Evolutionary conservation across 2,797 vertebrate genomes (phyloP).

Genomic region (Lacerta viridis): DNA sequence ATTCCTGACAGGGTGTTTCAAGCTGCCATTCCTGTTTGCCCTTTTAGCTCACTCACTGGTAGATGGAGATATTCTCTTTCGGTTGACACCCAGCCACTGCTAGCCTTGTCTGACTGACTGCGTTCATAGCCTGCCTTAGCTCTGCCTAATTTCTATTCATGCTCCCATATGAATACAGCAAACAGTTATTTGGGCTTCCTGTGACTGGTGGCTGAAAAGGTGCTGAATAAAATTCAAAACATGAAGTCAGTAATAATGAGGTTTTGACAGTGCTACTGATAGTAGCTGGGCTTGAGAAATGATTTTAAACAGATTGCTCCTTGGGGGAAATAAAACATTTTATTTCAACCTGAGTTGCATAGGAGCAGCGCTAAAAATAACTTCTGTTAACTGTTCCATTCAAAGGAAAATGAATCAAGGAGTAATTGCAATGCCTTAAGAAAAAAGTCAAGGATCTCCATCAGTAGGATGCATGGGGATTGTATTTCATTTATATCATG

Average conservation of each 20-base stretch:
- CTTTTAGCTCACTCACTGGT: not conserved
- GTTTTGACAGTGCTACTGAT: conserved; percentile 15
- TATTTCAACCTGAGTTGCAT: not conserved
- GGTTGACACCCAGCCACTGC: not conserved
- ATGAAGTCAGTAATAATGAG: conserved; percentile 37
- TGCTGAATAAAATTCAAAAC: conserved; percentile 28
- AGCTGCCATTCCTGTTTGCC: conserved; percentile 1
- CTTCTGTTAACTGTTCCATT: conserved; percentile 22
- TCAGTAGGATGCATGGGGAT: not conserved
- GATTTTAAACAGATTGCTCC: conserved; percentile 32
- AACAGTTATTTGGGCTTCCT: conserved; percentile 6
- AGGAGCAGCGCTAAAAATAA: conserved; percentile 41
- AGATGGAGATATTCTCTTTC: not conserved
- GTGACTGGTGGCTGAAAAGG: conserved; percentile 19
- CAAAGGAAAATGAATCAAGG: conserved; percentile 27
- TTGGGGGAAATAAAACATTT: conserved; percentile 37
- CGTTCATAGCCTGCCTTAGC: not conserved
- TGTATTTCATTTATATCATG: conserved; percentile 40
- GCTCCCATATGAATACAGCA: not conserved
- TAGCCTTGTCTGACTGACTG: not conserved
- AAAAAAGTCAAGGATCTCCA: conserved; percentile 2
- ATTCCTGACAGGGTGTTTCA: not conserved
- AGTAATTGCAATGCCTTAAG: conserved; percentile 27
- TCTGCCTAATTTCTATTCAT: conserved; percentile 23
- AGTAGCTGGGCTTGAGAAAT: conserved; percentile 21